These are phyloP conservation scores for Prinia subflava DNA, from an alignment of 2,113 vertebrate genomes.

Conservation along the genomic window DNA sequence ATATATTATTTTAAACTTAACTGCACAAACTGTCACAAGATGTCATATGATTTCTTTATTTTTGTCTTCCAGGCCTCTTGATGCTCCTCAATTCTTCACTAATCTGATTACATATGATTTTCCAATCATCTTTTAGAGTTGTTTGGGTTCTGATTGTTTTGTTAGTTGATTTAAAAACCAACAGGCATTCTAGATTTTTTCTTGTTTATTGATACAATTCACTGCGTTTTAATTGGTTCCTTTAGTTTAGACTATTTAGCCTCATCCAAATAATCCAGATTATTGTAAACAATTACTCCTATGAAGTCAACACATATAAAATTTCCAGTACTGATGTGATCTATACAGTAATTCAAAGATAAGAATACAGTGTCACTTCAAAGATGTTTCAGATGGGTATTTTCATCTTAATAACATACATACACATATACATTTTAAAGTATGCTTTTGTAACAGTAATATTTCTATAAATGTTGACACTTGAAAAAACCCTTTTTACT, in stretches of 20 bases:
- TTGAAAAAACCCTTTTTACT: background rate
- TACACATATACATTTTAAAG: background rate
- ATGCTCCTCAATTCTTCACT: background rate
- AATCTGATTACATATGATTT: background rate
- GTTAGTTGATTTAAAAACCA: background rate
- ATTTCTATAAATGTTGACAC: background rate
- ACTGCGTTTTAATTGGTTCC: background rate
- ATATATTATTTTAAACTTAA: background rate
- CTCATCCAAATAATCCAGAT: background rate
- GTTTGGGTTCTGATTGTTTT: background rate
- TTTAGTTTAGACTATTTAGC: background rate
- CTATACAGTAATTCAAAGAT: background rate
- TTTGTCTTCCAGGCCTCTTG: background rate
- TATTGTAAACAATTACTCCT: background rate
- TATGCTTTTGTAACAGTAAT: background rate
- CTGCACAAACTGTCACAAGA: background rate
- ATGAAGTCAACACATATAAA: background rate
- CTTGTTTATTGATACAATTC: background rate
- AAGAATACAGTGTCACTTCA: background rate
- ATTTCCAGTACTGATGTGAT: background rate
- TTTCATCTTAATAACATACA: background rate
- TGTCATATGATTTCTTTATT: background rate
- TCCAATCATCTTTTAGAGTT: background rate
- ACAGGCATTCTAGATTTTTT: background rate
- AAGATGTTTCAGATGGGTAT: background rate